Percentiles rank a stretch among this genome's conserved stretches.
Conservation (phyloP, 2,797 vertebrate species). For the Periophthalmus magnuspinnatus region DNA sequence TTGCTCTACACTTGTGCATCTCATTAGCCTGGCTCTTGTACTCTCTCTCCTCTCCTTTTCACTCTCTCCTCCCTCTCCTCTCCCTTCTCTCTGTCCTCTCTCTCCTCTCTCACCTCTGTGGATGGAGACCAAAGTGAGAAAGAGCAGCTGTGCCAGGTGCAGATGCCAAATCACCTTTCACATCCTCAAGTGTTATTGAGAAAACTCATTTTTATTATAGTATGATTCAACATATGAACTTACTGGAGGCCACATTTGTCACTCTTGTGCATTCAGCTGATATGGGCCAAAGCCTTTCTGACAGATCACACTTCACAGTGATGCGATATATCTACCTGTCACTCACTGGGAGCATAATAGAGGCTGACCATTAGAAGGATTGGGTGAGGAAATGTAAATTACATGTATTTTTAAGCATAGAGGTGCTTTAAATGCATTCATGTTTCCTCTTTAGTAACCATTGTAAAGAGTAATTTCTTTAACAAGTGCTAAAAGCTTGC, state of each 20-base stretch:
- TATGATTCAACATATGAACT: neutral
- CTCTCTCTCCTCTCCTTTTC: constrained; percentile 13
- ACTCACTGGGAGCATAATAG: no score
- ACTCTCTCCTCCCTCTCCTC: constrained; percentile 3
- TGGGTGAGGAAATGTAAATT: no score
- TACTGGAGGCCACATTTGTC: neutral
- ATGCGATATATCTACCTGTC: no score
- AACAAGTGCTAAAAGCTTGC: neutral
- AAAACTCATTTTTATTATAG: constrained; percentile 21
- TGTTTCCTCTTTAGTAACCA: neutral
- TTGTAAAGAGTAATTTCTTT: neutral
- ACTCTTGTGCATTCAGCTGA: neutral
- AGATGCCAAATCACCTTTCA: constrained; percentile 45
- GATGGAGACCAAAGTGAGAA: constrained; percentile 20
- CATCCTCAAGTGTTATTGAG: constrained; percentile 42
- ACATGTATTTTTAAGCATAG: no score
- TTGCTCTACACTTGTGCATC: constrained; percentile 45
- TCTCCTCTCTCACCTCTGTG: constrained; percentile 27
- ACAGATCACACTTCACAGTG: no score
- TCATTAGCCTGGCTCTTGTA: constrained; percentile 26
- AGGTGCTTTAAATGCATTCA: no score
- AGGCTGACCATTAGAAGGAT: no score
- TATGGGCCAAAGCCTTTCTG: no score
- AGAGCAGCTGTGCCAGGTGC: constrained; percentile 47
- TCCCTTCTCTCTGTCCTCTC: constrained; percentile 15